Percentiles rank a stretch among this genome's conserved stretches.
These are phyloP conservation scores for Pedetes capensis DNA, from an alignment of 2,113 vertebrate species.

Conservation along the genomic window DNA sequence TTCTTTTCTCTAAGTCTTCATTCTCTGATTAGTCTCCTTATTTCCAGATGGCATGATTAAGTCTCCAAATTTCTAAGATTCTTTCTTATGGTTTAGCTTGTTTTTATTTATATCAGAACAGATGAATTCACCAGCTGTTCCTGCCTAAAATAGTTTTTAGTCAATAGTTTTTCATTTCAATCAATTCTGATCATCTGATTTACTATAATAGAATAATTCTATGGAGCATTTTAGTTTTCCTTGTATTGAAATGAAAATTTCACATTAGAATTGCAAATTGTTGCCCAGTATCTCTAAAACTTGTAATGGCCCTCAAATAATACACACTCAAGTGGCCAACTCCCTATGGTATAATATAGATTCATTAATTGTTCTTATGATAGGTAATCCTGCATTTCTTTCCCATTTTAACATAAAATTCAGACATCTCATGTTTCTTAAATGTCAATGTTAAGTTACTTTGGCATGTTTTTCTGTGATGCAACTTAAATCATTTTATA, in stretches of 20 bases:
- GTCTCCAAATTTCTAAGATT: conserved; percentile 56
- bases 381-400: not conserved
- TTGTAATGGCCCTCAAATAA: not conserved
- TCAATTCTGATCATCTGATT: conserved; percentile 54
- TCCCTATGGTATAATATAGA: not conserved
- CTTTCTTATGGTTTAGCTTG: conserved; percentile 27
- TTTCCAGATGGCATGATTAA: conserved; percentile 55
- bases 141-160: conserved; percentile 57
- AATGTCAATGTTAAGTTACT: not conserved
- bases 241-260: not conserved
- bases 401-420: not conserved
- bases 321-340: not conserved
- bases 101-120: conserved; percentile 68
- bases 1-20: conserved; percentile 43
- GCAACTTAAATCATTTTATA: not conserved
- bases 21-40: conserved; percentile 58
- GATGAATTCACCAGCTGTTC: conserved; percentile 54
- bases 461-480: not conserved
- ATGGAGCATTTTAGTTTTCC: not conserved
- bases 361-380: not conserved
- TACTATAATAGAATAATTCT: conserved; percentile 34
- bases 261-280: not conserved
- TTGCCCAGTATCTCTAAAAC: not conserved
- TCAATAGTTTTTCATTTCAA: conserved; percentile 60
- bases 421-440: not conserved